These are phyloP conservation scores for Heterotis niloticus DNA, from an alignment of 2,113 vertebrate species.

Conservation along the genomic window DNA sequence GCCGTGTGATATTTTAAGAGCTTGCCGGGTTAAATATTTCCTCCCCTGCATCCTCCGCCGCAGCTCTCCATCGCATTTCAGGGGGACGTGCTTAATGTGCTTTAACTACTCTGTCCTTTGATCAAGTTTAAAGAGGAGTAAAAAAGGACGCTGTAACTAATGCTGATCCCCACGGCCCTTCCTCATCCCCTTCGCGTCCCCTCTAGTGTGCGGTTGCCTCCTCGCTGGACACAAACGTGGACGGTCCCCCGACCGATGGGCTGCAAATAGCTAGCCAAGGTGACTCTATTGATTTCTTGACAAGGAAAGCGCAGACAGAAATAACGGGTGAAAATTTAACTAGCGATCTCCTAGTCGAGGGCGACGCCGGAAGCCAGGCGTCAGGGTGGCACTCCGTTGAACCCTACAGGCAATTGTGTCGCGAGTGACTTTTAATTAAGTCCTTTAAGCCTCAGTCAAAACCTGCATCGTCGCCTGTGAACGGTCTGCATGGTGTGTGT, in stretches of 20 bases:
- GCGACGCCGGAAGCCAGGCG: not conserved
- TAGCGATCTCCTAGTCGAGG: slow-evolving; percentile 41
- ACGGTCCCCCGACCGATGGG: slow-evolving; percentile 49
- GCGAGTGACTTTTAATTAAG: slow-evolving; percentile 33
- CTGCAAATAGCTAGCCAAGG: slow-evolving; percentile 74
- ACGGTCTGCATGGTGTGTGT: not conserved
- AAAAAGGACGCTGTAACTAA: slow-evolving; percentile 66
- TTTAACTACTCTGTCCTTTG: slow-evolving; percentile 68
- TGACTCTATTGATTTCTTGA: slow-evolving; percentile 69
- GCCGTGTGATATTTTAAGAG: slow-evolving; percentile 44
- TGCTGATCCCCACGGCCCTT: slow-evolving; percentile 61
- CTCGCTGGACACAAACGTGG: slow-evolving; percentile 26
- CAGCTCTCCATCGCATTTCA: slow-evolving; percentile 55
- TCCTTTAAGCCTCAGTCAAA: slow-evolving; percentile 11
- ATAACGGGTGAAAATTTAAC: slow-evolving; percentile 38
- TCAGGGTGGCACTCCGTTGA: slow-evolving; percentile 1
- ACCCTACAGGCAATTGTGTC: slow-evolving; percentile 24
- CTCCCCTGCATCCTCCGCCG: slow-evolving; percentile 44
- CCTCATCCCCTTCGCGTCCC: slow-evolving; percentile 8
- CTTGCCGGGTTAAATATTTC: slow-evolving; percentile 45
- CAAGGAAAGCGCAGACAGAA: slow-evolving; percentile 46
- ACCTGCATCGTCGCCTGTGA: too few relatives aligned
- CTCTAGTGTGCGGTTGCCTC: slow-evolving; percentile 44
- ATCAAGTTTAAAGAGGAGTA: slow-evolving; percentile 70
- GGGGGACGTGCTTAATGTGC: slow-evolving; percentile 64